phyloP scores from a whole-genome alignment of 2,888 invertebrate genomes.

The Sialis fuliginosa region DNA sequence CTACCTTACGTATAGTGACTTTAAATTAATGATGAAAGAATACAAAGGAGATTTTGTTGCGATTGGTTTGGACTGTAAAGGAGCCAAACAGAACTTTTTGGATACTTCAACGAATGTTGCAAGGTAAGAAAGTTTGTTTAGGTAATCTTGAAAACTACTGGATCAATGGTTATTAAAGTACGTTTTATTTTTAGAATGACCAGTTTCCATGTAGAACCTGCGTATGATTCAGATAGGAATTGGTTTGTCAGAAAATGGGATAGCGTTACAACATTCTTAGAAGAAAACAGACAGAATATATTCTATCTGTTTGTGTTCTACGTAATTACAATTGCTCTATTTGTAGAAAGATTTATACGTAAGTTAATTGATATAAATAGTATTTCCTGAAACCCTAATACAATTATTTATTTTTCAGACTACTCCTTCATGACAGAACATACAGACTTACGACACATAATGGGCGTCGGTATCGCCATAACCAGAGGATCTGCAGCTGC shows the following conservation, averaged over 20 bases:
- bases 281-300: conserved; percentile 91
- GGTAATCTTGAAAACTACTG: not conserved
- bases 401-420: conserved; percentile 31
- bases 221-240: conserved; percentile 47
- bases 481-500: conserved; percentile 90
- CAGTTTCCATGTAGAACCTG: conserved; percentile 77
- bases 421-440: conserved; percentile 95
- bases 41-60: conserved; percentile 92
- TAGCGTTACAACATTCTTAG: conserved; percentile 73
- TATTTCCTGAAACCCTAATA: too few species aligned
- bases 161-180: not conserved
- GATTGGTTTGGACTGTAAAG: conserved; percentile 86
- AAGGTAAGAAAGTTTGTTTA: conserved; percentile 19
- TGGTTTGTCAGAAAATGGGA: conserved; percentile 71
- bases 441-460: conserved; percentile 84
- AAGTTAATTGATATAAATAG: conserved; percentile 23
- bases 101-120: conserved; percentile 91
- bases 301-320: conserved; percentile 90
- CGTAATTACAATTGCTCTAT: conserved; percentile 83
- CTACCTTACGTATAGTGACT: conserved; percentile 77
- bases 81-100: conserved; percentile 86
- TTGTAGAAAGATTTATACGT: conserved; percentile 88
- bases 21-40: conserved; percentile 91
- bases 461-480: conserved; percentile 93
- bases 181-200: conserved; percentile 50